Evolutionary conservation across 2,113 vertebrate genomes (phyloP), one percentile per base, ranked within the genome.

Genomic region (Semnopithecus entellus): DNA sequence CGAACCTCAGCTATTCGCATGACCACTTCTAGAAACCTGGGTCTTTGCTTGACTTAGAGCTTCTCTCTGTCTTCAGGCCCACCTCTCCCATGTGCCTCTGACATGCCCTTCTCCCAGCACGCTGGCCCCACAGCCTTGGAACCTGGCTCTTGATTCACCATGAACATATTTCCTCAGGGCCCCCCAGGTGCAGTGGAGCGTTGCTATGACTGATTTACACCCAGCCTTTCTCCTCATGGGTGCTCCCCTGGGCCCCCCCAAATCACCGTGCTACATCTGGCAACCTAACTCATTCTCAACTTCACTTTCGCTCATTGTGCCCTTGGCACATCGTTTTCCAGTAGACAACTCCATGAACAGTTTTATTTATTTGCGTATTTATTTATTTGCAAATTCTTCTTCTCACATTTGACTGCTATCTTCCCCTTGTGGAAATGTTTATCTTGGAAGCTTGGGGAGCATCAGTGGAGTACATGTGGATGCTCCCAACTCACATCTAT

Each of bases 231-330:
- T 90, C 81, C 68, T 96, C 75, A 1, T 66, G 79, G 95, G 70
- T 3, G 38, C n/a, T 86, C 91, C 86, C 89, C 18, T 9, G 88
- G 72, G 94, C 0, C 45, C 48, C 32, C 64, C 94, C 94, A 72
- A 81, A 96, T 97, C 96, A 88, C 92, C 57, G 22, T 25, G 79
- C 80, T 55, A 12, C 95, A 97, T 88, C 96, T 97, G 98, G 96
- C 93, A 92, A 20, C 80, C 78, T 27, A 27, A 52, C 64, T 97
- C 32, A 9, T 81, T 90, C 30, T 64, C 13, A 8, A 95, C 87
- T 57, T 61, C 80, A 0, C 48, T 82, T 93, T 55, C 0, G 0
- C 81, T 97, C 94, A 85, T 88, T 92, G 89, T 64, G 81, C 93
- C 93, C 95, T 38, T 57, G 96, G 66, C 83, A 25, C 43, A 0